phyloP scores from a whole-genome alignment of 1,140 invertebrate species.

The Pseudomyrmex dendroicus region DNA sequence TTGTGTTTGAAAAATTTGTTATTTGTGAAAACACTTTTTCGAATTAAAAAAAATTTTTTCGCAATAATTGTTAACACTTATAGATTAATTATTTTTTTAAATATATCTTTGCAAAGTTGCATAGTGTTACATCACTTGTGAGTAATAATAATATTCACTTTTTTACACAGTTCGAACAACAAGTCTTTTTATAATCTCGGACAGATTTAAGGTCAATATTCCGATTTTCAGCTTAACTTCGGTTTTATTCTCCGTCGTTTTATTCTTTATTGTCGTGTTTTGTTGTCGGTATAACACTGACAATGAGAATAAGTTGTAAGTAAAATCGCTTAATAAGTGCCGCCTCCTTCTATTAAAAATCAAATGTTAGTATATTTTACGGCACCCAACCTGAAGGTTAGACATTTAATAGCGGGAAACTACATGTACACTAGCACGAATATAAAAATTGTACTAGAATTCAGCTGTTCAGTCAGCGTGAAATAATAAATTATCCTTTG shows the following conservation, averaged over 20 bases:
- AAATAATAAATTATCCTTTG: slow-evolving; percentile 1
- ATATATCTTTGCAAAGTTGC: too few species aligned
- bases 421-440: background rate
- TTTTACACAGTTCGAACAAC: too few species aligned
- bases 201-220: too few species aligned
- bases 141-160: too few species aligned
- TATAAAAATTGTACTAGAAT: slow-evolving; percentile 24
- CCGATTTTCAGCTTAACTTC: too few species aligned
- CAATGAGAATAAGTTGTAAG: slow-evolving; percentile 22
- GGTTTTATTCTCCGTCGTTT: too few species aligned
- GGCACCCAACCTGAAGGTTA: background rate
- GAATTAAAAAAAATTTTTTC: background rate
- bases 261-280: background rate
- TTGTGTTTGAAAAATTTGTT: too few species aligned
- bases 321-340: slow-evolving; percentile 18
- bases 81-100: too few species aligned
- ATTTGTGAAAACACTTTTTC: too few species aligned
- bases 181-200: too few species aligned
- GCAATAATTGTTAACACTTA: background rate
- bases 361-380: slow-evolving; percentile 31
- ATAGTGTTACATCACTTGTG: too few species aligned
- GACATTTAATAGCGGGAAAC: slow-evolving; percentile 5
- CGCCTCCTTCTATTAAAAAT: background rate
- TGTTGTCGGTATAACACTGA: slow-evolving; percentile 4
- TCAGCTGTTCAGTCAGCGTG: background rate